Base-by-base conservation (phyloP, 2,888 invertebrate genomes). In the Andrena marginata region DNA sequence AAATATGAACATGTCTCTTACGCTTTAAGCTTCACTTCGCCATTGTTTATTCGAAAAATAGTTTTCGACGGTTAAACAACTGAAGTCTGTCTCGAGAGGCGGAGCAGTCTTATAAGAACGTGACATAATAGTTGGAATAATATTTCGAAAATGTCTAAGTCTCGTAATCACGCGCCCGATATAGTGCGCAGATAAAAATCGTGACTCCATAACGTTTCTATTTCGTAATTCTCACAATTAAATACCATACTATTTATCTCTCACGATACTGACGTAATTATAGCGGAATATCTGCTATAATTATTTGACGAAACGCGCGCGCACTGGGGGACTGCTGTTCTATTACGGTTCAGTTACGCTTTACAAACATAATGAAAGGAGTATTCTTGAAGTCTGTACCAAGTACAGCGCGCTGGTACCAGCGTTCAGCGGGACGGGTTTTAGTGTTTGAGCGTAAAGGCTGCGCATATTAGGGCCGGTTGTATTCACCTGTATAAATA, bases 401-500 rank as follows among this genome's bases (percentile, higher is more conserved):
- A 16, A 6, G 13, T 48, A 63, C 48, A 10, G 23, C 59, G 72
- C 59, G 8, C 62, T 16, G 20, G 20, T 49, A 60, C 54, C 69
- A 42, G 29, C 35, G 75, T 62, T 70, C 35, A 6, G 33, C 59
- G 13, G 35, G 33, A 68, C 23, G 56, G 16, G 54, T 51, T 42
- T 62, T 48, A 69, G 67, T 71, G 23, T 84, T 72, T 54, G 20
- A 35, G 69, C 49, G 49, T 33, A 62, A 62, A 68, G 29, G 33
- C 65, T 62, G 49, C 26, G 20, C 49, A 42, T 59, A 77, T 86
- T 86, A 86, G 56, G 56, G 67, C 54, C 64, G 35, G 72, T 84
- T 73, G 42, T 75, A 56, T 65, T 59, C 86, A 86, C 73, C 85
- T 84, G 87, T 84, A 69, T 71, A 84, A 85, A 86, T 68, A 86